Evolutionary conservation across 2,888 invertebrate genomes (phyloP).

Genomic region (Pseudococcus longispinus): DNA sequence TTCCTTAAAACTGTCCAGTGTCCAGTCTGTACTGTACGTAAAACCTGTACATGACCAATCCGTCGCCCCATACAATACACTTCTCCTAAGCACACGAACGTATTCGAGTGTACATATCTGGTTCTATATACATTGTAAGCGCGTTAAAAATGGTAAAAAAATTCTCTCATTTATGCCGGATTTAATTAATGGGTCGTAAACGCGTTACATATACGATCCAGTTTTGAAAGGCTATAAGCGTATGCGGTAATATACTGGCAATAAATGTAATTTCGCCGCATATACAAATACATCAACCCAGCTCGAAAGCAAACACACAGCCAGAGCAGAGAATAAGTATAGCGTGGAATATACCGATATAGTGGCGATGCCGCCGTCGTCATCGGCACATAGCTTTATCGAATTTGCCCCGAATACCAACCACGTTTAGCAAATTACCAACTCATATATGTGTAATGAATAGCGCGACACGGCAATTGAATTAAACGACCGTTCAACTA

Average conservation of each 20-base stretch:
- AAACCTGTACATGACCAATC: neutral
- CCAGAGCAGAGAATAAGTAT: neutral
- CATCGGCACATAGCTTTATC: neutral
- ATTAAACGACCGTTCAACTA: slow-evolving; percentile 31
- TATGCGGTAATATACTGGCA: neutral
- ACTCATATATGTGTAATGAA: slow-evolving; percentile 41
- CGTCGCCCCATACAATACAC: neutral
- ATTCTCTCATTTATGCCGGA: neutral
- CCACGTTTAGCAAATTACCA: slow-evolving; percentile 34
- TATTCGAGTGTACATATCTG: neutral
- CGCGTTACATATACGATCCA: slow-evolving; percentile 1
- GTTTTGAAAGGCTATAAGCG: neutral
- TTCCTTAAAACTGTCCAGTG: neutral
- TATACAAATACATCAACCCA: neutral
- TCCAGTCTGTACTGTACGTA: too few species aligned
- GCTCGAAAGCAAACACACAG: neutral
- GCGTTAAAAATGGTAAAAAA: slow-evolving; percentile 6
- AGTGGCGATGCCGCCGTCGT: neutral
- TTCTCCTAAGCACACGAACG: neutral
- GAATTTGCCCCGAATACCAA: slow-evolving; percentile 31
- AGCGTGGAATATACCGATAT: neutral
- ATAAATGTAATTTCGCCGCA: neutral
- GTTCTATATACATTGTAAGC: neutral
- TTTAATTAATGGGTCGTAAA: slow-evolving; percentile 15
- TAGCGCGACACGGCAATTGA: slow-evolving; percentile 16